phyloP scores from a whole-genome alignment of 1,140 invertebrate species.

The Maniola jurtina region DNA sequence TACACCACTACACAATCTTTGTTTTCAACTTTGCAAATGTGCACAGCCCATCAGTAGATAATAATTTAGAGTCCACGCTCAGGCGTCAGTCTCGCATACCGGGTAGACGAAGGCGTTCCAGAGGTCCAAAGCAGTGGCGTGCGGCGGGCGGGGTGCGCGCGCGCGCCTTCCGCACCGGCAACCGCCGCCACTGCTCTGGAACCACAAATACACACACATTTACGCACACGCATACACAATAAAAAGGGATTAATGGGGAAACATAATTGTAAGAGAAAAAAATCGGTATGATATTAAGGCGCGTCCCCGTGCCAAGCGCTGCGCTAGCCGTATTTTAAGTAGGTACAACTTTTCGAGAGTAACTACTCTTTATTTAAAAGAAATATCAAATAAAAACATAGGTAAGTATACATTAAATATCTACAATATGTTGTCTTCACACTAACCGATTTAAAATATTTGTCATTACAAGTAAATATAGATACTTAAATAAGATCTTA shows the following conservation, averaged over 20 bases:
- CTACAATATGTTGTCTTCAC: too few species aligned
- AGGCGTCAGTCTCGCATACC: constrained; percentile 75
- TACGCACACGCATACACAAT: constrained; percentile 54
- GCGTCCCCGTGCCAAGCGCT: too few species aligned
- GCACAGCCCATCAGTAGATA: background rate
- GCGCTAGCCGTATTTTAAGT: too few species aligned
- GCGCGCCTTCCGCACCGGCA: constrained; percentile 76
- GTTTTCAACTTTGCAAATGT: too few species aligned
- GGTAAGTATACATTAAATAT: too few species aligned
- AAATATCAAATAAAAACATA: too few species aligned
- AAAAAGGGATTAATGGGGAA: constrained; percentile 15
- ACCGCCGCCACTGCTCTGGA: constrained; percentile 80
- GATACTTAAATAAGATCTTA: too few species aligned
- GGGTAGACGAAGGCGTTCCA: constrained; percentile 80
- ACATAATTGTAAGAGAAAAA: constrained; percentile 1
- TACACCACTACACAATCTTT: too few species aligned
- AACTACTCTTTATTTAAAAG: too few species aligned
- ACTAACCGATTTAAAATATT: too few species aligned
- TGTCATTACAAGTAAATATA: too few species aligned
- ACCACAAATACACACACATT: constrained; percentile 75
- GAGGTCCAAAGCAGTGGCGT: constrained; percentile 80
- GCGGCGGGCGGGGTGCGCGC: constrained; percentile 74
- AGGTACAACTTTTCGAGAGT: too few species aligned
- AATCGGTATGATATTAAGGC: background rate
- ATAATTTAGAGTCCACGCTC: constrained; percentile 47